A percentile compares a stretch with the other conserved stretches of the same genome.
phyloP scores from a whole-genome alignment of 2,888 invertebrate genomes.

The Aleiodes testaceus region DNA sequence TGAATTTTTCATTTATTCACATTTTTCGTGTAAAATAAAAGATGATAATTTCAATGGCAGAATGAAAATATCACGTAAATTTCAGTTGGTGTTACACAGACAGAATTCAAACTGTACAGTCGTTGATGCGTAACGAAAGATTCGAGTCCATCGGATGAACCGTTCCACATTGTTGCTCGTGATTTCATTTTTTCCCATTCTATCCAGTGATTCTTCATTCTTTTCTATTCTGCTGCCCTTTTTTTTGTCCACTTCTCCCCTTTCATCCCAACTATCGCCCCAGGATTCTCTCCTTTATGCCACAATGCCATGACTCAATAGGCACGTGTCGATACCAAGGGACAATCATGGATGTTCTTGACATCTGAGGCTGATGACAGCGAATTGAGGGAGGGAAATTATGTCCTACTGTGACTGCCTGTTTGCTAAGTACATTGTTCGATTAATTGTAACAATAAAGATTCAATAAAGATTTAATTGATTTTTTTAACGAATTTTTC shows the following conservation, averaged over 20 bases:
- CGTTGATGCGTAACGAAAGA: slow-evolving; percentile 50
- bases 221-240: neutral
- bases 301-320: slow-evolving; percentile 31
- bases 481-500: too few relatives aligned
- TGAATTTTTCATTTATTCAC: too few relatives aligned
- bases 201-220: neutral
- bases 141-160: slow-evolving; percentile 48
- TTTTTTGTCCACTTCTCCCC: slow-evolving; percentile 27
- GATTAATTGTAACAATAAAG: too few relatives aligned
- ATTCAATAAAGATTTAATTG: too few relatives aligned
- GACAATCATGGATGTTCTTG: slow-evolving; percentile 44
- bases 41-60: too few relatives aligned
- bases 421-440: too few relatives aligned
- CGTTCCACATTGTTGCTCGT: slow-evolving; percentile 40
- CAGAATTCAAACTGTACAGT: slow-evolving; percentile 31
- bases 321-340: slow-evolving; percentile 45
- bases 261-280: slow-evolving; percentile 5
- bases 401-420: too few relatives aligned
- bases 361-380: slow-evolving; percentile 38
- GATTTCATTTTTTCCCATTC: slow-evolving; percentile 24
- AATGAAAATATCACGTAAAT: too few relatives aligned
- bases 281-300: neutral
- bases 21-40: too few relatives aligned
- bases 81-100: too few relatives aligned
- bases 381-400: neutral